Evolutionary conservation across 2,888 invertebrate genomes (phyloP).

Genomic region (Onthophagus sagittarius): DNA sequence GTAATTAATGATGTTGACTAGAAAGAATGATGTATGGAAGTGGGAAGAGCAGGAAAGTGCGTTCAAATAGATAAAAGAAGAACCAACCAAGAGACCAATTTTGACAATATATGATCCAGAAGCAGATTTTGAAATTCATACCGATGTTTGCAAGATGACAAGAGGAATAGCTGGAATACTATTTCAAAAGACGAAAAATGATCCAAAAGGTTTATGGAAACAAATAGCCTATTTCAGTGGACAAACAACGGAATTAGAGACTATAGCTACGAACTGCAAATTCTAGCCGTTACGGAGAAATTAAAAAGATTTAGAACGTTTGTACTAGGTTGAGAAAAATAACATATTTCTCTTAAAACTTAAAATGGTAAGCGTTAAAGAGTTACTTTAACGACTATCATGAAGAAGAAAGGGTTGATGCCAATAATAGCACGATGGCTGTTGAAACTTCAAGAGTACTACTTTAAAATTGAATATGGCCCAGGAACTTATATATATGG

Average conservation of each 20-base stretch:
- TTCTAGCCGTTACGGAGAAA: constrained; percentile 36
- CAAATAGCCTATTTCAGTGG: constrained; percentile 33
- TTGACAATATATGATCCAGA: constrained; percentile 24
- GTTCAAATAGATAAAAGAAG: too few relatives aligned
- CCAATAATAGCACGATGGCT: constrained; percentile 30
- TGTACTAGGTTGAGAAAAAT: too few relatives aligned
- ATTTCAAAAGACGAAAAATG: constrained; percentile 29
- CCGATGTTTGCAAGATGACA: not conserved
- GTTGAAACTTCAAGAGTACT: constrained; percentile 28
- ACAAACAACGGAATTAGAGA: constrained; percentile 37
- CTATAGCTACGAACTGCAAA: constrained; percentile 41
- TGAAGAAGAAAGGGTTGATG: constrained; percentile 28
- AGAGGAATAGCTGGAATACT: constrained; percentile 35
- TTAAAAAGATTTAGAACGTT: too few relatives aligned
- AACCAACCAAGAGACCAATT: constrained; percentile 16
- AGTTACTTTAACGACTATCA: too few relatives aligned
- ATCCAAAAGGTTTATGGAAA: constrained; percentile 15
- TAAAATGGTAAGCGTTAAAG: too few relatives aligned
- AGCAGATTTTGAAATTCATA: not conserved
- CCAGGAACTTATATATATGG: constrained; percentile 28
- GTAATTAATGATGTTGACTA: too few relatives aligned
- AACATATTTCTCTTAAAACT: too few relatives aligned
- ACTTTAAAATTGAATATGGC: too few relatives aligned
- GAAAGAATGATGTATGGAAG: too few relatives aligned
- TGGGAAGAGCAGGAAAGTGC: not conserved